A percentile compares a stretch with the other conserved stretches of the same genome.
These are phyloP conservation scores for Drosophila murphyi DNA, from an alignment of 1,140 invertebrate species.

Conservation along the genomic window DNA sequence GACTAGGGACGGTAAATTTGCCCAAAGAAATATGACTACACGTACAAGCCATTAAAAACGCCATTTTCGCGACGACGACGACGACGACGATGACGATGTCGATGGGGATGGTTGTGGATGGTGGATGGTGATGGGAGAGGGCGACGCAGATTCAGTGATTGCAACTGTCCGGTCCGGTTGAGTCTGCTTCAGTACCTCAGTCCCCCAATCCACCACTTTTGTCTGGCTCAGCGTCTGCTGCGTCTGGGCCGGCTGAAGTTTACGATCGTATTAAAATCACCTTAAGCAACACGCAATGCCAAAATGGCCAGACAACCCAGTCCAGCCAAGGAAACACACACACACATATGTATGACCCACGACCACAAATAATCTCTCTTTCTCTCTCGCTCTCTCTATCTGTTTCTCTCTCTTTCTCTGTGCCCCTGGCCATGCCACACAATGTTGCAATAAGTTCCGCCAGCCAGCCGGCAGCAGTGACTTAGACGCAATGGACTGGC, in stretches of 20 bases:
- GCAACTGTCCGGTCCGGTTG: slow-evolving; percentile 41
- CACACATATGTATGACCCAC: slow-evolving; percentile 53
- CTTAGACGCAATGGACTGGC: slow-evolving; percentile 13
- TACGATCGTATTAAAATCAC: slow-evolving; percentile 84
- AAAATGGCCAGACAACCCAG: slow-evolving; percentile 61
- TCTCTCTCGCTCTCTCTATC: too few species aligned
- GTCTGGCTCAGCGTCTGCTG: slow-evolving; percentile 73
- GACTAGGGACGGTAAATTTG: slow-evolving; percentile 35
- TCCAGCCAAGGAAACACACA: slow-evolving; percentile 5
- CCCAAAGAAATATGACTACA: slow-evolving; percentile 79
- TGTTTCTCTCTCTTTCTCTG: too few species aligned
- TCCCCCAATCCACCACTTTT: slow-evolving; percentile 55
- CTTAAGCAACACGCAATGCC: slow-evolving; percentile 81
- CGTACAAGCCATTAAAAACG: slow-evolving; percentile 81
- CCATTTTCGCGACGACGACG: slow-evolving; percentile 62
- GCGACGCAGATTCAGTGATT: slow-evolving; percentile 64
- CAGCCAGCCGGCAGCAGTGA: slow-evolving; percentile 25
- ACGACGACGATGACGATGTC: not conserved
- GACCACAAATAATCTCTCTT: slow-evolving; percentile 46
- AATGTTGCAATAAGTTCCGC: slow-evolving; percentile 79
- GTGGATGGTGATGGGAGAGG: not conserved
- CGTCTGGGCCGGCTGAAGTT: slow-evolving; percentile 66
- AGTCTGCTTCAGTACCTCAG: not conserved
- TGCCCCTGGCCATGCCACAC: slow-evolving; percentile 48
- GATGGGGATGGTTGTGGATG: too few species aligned